A percentile compares a stretch with the other conserved stretches of the same genome.
These are phyloP conservation scores for Gadopsis bispinosus DNA, from an alignment of 2,797 vertebrate species.

Conservation along the genomic window DNA sequence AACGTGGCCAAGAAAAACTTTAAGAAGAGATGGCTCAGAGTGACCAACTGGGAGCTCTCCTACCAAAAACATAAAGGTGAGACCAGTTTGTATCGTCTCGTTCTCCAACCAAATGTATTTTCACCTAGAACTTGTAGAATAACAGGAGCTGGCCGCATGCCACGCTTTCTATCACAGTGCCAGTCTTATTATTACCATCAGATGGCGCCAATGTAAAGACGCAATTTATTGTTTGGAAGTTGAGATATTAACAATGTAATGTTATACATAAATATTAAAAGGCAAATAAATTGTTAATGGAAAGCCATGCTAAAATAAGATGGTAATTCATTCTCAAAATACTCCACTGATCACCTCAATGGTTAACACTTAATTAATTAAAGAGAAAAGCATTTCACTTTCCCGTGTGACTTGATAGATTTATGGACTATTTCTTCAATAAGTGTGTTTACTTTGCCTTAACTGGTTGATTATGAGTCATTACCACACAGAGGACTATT, in stretches of 20 bases:
- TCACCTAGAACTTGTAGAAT: not conserved
- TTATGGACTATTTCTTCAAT: not conserved
- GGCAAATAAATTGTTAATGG: not conserved
- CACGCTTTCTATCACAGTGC: not conserved
- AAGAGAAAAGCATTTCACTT: not conserved
- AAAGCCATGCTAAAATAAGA: too few species aligned
- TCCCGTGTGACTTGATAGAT: not conserved
- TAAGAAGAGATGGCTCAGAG: conserved; percentile 95
- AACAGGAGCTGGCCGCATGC: not conserved
- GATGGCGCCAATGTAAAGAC: conserved; percentile 10
- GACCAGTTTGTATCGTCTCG: not conserved
- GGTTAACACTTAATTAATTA: too few species aligned
- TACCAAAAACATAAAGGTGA: conserved; percentile 97
- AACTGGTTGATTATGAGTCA: not conserved
- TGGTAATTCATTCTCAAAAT: too few species aligned
- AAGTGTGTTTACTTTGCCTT: not conserved
- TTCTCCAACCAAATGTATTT: not conserved
- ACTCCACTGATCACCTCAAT: too few species aligned
- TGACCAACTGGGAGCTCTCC: conserved; percentile 94
- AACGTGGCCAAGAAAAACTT: conserved; percentile 96
- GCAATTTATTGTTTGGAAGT: not conserved
- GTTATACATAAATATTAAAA: not conserved
- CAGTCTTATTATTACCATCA: conserved; percentile 8
- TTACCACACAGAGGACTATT: not conserved
- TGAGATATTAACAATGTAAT: not conserved